Conservation (phyloP, 2,888 invertebrate genomes). For the Agriopis leucophaearia region DNA sequence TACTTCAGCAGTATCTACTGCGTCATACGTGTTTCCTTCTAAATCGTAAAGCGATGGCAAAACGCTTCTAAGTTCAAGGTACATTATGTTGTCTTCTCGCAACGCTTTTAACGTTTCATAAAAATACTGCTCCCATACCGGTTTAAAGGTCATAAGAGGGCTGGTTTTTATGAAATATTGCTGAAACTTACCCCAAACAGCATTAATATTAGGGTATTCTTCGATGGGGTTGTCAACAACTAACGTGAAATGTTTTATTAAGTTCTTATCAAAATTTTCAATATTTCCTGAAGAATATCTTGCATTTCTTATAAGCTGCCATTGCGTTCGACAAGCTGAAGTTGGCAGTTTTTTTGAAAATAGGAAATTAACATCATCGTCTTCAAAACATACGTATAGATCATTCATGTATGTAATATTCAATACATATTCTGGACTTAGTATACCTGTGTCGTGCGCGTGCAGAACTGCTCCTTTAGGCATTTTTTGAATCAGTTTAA, state of each 20-base stretch:
- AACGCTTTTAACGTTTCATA: constrained; percentile 88
- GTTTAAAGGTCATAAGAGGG: constrained; percentile 87
- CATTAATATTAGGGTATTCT: constrained; percentile 84
- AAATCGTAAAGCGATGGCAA: constrained; percentile 89
- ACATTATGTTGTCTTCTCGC: constrained; percentile 89
- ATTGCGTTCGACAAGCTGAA: constrained; percentile 62
- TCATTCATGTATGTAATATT: constrained; percentile 88
- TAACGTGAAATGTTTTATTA: constrained; percentile 85
- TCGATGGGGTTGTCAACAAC: constrained; percentile 77
- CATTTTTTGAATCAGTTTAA: constrained; percentile 87
- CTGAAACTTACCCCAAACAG: constrained; percentile 87
- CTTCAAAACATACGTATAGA: constrained; percentile 84
- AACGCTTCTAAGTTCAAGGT: constrained; percentile 89
- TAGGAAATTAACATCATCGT: constrained; percentile 56
- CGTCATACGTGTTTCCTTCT: constrained; percentile 85
- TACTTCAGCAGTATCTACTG: constrained; percentile 82
- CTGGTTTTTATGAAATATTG: constrained; percentile 83
- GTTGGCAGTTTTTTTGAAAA: constrained; percentile 66
- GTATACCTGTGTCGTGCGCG: constrained; percentile 88
- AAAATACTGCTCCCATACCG: constrained; percentile 89
- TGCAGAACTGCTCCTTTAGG: constrained; percentile 92
- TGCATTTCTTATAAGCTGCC: constrained; percentile 82
- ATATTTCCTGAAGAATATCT: constrained; percentile 78
- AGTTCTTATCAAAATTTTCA: constrained; percentile 80
- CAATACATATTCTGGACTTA: constrained; percentile 87